A percentile compares a stretch with the other conserved stretches of the same genome.
Conservation (phyloP, 2,113 vertebrate genomes). For the Lanius collurio region DNA sequence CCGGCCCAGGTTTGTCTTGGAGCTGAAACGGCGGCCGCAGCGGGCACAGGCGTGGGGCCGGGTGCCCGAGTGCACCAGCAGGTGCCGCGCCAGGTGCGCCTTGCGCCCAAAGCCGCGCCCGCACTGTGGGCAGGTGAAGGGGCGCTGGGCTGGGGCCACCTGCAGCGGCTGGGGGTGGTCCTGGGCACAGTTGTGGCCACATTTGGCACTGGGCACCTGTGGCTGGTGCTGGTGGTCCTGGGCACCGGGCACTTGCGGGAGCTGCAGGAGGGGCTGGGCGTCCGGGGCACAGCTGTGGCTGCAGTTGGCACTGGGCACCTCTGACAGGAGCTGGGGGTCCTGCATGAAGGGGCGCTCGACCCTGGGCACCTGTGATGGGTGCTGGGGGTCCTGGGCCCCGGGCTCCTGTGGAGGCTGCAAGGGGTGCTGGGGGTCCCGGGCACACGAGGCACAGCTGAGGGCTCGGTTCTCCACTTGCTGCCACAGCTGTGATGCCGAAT, state of each 20-base stretch:
- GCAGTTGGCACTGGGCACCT: not conserved
- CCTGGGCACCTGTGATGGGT: not conserved
- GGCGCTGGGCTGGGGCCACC: not conserved
- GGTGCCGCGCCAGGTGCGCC: conserved; percentile 72
- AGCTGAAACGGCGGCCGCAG: conserved; percentile 72
- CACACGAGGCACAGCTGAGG: not conserved
- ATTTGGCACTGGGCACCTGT: not conserved
- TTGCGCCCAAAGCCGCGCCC: conserved; percentile 73
- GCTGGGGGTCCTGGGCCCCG: not conserved
- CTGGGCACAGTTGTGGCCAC: not conserved
- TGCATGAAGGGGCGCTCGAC: not conserved
- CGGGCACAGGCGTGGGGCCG: conserved; percentile 65
- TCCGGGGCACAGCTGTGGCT: not conserved
- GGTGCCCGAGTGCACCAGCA: conserved; percentile 71
- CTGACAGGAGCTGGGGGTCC: not conserved
- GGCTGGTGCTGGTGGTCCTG: not conserved
- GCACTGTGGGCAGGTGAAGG: conserved; percentile 65
- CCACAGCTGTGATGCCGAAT: not conserved
- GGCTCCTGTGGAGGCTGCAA: not conserved
- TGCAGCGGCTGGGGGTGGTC: not conserved
- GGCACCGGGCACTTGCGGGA: fast-evolving
- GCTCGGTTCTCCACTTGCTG: not conserved
- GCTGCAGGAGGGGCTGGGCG: not conserved
- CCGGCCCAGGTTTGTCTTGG: conserved; percentile 74
- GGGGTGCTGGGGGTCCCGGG: not conserved